phyloP scores from a whole-genome alignment of 2,113 vertebrate genomes.

The Corythaixoides concolor region DNA sequence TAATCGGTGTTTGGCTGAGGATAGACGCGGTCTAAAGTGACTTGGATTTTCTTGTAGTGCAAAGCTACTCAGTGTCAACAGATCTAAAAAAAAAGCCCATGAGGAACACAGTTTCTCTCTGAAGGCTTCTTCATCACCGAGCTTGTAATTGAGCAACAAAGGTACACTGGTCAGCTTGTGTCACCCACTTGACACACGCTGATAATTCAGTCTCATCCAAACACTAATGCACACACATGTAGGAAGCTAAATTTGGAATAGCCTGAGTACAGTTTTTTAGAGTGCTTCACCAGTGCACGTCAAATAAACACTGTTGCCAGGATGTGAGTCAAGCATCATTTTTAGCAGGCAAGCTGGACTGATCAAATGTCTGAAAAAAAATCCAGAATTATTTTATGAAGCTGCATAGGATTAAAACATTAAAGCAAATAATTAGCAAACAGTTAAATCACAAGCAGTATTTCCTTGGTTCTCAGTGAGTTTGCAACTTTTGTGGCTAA shows the following conservation, averaged over 20 bases:
- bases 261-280: background rate
- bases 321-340: slow-evolving; percentile 45
- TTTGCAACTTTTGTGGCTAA: background rate
- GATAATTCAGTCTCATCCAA: slow-evolving; percentile 14
- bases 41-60: slow-evolving; percentile 23
- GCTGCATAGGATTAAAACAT: background rate
- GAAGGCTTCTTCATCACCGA: background rate
- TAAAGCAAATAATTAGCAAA: background rate
- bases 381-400: background rate
- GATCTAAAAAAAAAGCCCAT: background rate
- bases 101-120: background rate
- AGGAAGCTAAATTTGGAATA: slow-evolving; percentile 16
- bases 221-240: background rate
- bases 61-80: slow-evolving; percentile 8
- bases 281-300: background rate
- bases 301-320: slow-evolving; percentile 51
- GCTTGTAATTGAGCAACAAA: background rate
- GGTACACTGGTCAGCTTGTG: background rate
- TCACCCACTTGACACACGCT: background rate
- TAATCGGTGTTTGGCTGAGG: slow-evolving; percentile 30
- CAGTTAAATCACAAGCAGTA: background rate
- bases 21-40: accelerated
- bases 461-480: background rate
- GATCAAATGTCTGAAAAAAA: slow-evolving; percentile 36
- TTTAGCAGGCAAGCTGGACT: slow-evolving; percentile 26